Conservation (phyloP, 64 coral and sea anemone species). For the Porites lutea region DNA sequence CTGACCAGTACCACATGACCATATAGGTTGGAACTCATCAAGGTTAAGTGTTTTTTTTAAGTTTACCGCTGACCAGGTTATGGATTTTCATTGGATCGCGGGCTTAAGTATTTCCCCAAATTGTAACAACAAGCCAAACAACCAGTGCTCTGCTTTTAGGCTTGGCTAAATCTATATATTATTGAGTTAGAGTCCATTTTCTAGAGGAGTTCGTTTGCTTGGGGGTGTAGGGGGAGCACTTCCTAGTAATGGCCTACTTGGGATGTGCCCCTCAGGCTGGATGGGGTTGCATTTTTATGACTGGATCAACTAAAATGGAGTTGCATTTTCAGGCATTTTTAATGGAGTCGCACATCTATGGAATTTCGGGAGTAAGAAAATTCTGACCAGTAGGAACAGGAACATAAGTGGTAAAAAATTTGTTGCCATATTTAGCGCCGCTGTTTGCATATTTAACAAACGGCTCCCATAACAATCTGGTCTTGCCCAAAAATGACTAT, state of each 20-base stretch:
- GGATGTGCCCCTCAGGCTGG: background rate
- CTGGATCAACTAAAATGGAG: too few relatives aligned
- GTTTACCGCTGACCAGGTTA: background rate
- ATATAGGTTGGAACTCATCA: background rate
- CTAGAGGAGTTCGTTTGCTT: background rate
- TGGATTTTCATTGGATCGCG: too few relatives aligned
- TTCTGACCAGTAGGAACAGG: background rate
- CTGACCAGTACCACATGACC: too few relatives aligned
- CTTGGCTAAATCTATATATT: background rate
- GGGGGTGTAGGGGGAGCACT: background rate
- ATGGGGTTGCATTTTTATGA: background rate
- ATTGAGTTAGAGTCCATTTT: background rate
- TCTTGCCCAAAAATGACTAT: background rate
- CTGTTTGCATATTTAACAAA: background rate
- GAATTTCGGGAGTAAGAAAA: background rate
- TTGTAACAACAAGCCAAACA: background rate
- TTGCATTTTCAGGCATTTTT: too few relatives aligned
- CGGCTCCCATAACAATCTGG: background rate
- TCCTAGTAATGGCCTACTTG: background rate
- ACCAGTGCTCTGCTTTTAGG: background rate
- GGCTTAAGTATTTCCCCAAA: background rate
- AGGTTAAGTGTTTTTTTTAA: background rate
- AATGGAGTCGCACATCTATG: too few relatives aligned
- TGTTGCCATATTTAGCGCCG: background rate
- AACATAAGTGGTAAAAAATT: constrained; percentile 2